Percentiles rank a stretch among this genome's conserved stretches.
Evolutionary conservation across 2,888 invertebrate genomes (phyloP).

Genomic region (Suillia variegata): DNA sequence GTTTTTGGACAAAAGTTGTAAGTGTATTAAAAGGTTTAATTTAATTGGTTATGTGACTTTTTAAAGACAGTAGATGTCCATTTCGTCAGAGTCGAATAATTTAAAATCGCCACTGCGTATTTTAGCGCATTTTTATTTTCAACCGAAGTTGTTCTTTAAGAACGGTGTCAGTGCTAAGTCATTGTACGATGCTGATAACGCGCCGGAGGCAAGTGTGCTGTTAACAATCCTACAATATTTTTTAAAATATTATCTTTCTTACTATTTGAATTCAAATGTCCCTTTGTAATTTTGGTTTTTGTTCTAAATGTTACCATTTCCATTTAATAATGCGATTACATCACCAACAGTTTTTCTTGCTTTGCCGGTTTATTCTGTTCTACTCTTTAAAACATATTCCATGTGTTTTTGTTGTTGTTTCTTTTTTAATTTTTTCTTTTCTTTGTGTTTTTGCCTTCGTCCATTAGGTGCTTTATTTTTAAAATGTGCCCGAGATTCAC

Average conservation of each 20-base stretch:
- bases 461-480: background rate
- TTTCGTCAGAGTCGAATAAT: no score
- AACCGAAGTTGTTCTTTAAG: background rate
- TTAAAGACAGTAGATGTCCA: no score
- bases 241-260: no score
- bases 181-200: background rate
- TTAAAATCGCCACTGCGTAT: background rate
- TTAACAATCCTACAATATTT: no score
- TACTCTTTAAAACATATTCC: background rate
- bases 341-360: slow-evolving; percentile 12
- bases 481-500: no score
- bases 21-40: no score
- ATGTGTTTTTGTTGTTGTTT: slow-evolving; percentile 6
- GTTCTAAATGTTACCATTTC: no score
- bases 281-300: no score
- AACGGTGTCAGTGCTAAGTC: slow-evolving; percentile 4
- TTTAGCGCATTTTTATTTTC: slow-evolving; percentile 11
- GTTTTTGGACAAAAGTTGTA: no score
- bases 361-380: background rate
- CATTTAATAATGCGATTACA: no score
- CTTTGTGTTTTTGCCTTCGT: background rate
- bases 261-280: no score
- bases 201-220: slow-evolving; percentile 10
- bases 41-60: no score
- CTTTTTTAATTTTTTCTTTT: slow-evolving; percentile 5